phyloP scores from a whole-genome alignment of 2,888 invertebrate genomes.

The Parapristionchus giblindavisi region DNA sequence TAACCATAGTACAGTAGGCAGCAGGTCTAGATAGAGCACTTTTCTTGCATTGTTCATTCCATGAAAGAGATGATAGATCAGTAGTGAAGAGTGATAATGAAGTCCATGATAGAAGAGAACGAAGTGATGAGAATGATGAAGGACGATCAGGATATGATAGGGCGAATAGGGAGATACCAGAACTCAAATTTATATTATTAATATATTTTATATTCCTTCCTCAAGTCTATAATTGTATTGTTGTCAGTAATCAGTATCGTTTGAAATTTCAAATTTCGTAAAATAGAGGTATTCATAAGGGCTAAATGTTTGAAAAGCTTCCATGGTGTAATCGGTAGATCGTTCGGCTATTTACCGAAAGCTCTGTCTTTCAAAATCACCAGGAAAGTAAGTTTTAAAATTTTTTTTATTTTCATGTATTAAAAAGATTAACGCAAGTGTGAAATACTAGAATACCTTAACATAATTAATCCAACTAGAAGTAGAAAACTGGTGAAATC shows the following conservation, averaged over 20 bases:
- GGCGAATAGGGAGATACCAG: constrained; percentile 70
- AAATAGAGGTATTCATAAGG: too few relatives aligned
- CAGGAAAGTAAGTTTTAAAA: too few relatives aligned
- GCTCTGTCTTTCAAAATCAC: too few relatives aligned
- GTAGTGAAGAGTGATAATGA: constrained; percentile 72
- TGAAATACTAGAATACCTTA: constrained; percentile 46
- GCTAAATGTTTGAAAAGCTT: too few relatives aligned
- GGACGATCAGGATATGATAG: constrained; percentile 72
- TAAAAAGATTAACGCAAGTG: too few relatives aligned
- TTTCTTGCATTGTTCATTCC: constrained; percentile 39
- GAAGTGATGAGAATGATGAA: constrained; percentile 65
- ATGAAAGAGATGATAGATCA: constrained; percentile 58
- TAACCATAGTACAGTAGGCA: constrained; percentile 17
- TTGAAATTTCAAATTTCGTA: too few relatives aligned
- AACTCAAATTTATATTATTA: constrained; percentile 44
- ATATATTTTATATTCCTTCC: neutral
- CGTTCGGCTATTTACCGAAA: too few relatives aligned
- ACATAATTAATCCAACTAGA: constrained; percentile 60
- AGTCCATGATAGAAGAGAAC: constrained; percentile 70
- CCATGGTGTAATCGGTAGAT: too few relatives aligned
- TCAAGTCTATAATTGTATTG: neutral
- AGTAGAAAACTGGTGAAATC: constrained; percentile 66
- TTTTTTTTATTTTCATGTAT: too few relatives aligned
- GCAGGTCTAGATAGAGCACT: constrained; percentile 34
- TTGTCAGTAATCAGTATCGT: too few relatives aligned